These are phyloP conservation scores for Bhutanitis thaidina DNA, from an alignment of 2,888 invertebrate genomes.

Conservation along the genomic window DNA sequence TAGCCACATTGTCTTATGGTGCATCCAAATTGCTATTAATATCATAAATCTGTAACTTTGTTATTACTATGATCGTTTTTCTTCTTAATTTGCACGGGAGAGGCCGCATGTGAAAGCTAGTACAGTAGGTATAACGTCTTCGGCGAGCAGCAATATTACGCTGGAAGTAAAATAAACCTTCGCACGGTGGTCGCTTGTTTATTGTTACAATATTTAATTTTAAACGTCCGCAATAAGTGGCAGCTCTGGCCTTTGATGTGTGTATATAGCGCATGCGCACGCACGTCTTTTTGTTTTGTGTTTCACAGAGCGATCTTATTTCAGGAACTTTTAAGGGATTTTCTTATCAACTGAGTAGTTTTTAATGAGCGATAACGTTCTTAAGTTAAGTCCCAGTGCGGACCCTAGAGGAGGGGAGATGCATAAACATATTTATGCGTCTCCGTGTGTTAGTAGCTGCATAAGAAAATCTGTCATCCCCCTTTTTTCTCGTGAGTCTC, in stretches of 20 bases:
- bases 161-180: slow-evolving; percentile 48
- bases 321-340: neutral
- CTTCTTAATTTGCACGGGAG: neutral
- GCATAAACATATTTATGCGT: too few species aligned
- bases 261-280: slow-evolving; percentile 24
- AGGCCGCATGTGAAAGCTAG: neutral
- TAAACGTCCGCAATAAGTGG: slow-evolving; percentile 54
- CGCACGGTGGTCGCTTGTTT: slow-evolving; percentile 49
- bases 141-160: slow-evolving; percentile 53
- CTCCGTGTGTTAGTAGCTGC: too few species aligned
- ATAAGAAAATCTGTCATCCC: too few species aligned
- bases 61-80: too few species aligned
- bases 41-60: too few species aligned
- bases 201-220: slow-evolving; percentile 69
- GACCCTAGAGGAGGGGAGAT: too few species aligned
- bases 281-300: slow-evolving; percentile 3
- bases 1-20: too few species aligned
- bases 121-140: slow-evolving; percentile 44
- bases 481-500: too few species aligned
- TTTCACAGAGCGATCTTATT: slow-evolving; percentile 1
- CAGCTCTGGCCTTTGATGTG: slow-evolving; percentile 51
- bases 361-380: too few species aligned
- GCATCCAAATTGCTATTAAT: too few species aligned
- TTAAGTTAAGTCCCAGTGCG: too few species aligned
- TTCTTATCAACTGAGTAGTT: too few species aligned